Base-by-base conservation (phyloP, 2,797 vertebrate genomes). In the Streptopelia turtur region DNA sequence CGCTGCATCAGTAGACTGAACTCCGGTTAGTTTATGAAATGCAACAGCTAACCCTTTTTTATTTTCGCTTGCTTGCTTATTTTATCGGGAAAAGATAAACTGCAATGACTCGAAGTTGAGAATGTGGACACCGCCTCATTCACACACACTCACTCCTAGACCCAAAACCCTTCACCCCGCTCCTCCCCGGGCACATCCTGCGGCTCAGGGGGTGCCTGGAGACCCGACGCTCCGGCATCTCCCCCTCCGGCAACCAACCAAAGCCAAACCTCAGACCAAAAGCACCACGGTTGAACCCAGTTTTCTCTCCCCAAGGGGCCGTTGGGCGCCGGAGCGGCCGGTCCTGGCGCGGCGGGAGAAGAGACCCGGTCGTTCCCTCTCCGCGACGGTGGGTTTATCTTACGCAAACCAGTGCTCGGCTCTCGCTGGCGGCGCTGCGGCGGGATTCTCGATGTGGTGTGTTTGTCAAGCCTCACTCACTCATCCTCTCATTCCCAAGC, bases 401-500 rank as follows among this genome's bases (percentile, higher is more conserved):
- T 90, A 95, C 64, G 93, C 93, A 93, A 95, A 96, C 97, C 98
- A 97, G 96, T 97, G 97, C 98, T 98, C 98, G 98, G 98, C 98
- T 92, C 88, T 92, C 88, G 89, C 96, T 93, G 71, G 94, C 96
- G 96, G 98, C 97, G 89, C 98, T 88, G 93, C 93, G 97, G 98
- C 98, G 98, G 98, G 98, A 97, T 98, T 98, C 97, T 98, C 98
- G 98, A 98, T 98, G 98, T 98, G 98, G 98, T 99, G 98, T 98
- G 98, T 98, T 98, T 98, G 98, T 98, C 98, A 98, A 98, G 98
- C 98, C 98, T 98, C 98, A 98, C 98, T 98, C 98, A 98, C 98
- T 98, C 98, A 98, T 98, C 97, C 98, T 98, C 98, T 98, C 99
- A 98, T 98, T 98, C 98, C 98, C 98, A 99, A 98, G 98, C 99